phyloP scores from a whole-genome alignment of 2,888 invertebrate genomes.

The Slavum lentiscoides region DNA sequence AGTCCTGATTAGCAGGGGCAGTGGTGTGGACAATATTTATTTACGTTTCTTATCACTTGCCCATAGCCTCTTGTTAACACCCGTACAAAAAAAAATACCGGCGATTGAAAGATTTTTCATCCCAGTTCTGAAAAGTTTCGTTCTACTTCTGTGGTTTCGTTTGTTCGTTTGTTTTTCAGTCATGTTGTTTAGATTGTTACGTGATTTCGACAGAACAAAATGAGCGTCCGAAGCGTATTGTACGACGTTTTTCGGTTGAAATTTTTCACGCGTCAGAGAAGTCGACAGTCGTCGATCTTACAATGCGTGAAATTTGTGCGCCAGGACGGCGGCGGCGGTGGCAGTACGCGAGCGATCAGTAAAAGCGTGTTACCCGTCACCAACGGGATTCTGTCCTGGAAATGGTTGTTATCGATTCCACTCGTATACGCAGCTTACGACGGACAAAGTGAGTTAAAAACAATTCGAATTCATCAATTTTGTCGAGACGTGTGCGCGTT shows the following conservation, averaged over 20 bases:
- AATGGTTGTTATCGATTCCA: slow-evolving; percentile 23
- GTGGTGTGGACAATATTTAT: too few species aligned
- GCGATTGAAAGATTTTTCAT: too few species aligned
- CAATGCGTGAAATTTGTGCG: neutral
- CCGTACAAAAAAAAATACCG: too few species aligned
- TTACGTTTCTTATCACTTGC: too few species aligned
- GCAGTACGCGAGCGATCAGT: neutral
- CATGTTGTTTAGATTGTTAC: too few species aligned
- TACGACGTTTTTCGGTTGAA: neutral
- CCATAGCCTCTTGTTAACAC: too few species aligned
- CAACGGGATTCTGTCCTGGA: neutral
- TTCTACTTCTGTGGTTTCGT: too few species aligned
- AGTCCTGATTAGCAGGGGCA: too few species aligned
- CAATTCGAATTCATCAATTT: too few species aligned
- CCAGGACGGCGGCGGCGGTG: neutral
- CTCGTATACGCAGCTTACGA: slow-evolving; percentile 25
- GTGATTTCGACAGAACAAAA: neutral
- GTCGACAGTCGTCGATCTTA: neutral
- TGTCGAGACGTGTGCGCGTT: neutral
- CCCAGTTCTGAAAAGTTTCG: too few species aligned
- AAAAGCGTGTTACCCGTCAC: neutral
- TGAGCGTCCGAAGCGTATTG: neutral
- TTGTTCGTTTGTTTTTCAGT: too few species aligned
- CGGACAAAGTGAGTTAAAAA: slow-evolving; percentile 4
- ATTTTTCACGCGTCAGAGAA: neutral